Evolutionary conservation across 1,140 invertebrate species (phyloP), one percentile per base, ranked within the genome.

Genomic region (Amyelois transitella): DNA sequence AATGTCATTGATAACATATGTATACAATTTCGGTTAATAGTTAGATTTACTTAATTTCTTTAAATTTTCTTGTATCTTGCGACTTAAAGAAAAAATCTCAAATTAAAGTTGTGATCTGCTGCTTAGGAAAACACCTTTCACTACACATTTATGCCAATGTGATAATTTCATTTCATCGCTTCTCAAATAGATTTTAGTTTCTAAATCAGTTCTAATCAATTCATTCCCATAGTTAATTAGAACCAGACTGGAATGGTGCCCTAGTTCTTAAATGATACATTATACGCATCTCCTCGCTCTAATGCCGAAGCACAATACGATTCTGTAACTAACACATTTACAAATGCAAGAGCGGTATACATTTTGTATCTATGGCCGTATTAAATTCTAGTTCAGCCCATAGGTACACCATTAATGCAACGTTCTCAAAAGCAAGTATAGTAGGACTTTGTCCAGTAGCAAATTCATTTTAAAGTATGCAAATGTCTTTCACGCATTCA

Each of bases 201-300:
- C n/a, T n/a, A n/a, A n/a, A n/a, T n/a, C n/a, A n/a, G n/a, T n/a
- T n/a, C n/a, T n/a, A n/a, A 71, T 67, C 45, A 61, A 57, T 68
- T 60, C 57, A 73, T 65, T 73, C 61, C 53, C 24, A 24, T 58
- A 45, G 49, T 59, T 71, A 81, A 83, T 75, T 74, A 73, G 63
- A 68, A 77, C 62, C 67, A 69, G 65, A 55, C 68, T 66, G 68
- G 75, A 71, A 74, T 72, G 60, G 51, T 81, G 81, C 68, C 70
- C 81, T 80, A 82, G 73, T 80, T 85, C 62, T 73, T 67, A 79
- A 72, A 77, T 74, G 77, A 70, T 73, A 70, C 69, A 69, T 76
- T 73, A 75, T 71, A 83, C 72, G 67, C 76, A 74, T 77, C 73
- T 75, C 72, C 69, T 77, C 76, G 77, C 73, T 85, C 77, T 80